These are phyloP conservation scores for Octodon degus DNA, from an alignment of 2,113 vertebrate species.

Conservation along the genomic window DNA sequence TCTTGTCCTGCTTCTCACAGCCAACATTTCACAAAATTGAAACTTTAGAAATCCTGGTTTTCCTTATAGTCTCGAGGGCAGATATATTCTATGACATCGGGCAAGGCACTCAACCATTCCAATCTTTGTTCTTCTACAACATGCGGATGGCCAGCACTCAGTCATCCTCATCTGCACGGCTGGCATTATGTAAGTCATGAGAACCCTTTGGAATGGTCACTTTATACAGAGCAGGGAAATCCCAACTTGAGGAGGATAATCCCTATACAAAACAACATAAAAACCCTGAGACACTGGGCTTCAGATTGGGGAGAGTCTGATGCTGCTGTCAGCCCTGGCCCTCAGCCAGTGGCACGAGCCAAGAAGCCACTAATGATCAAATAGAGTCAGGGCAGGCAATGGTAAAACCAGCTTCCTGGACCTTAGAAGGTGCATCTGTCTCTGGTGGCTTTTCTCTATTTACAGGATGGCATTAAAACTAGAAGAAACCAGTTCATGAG, in stretches of 20 bases:
- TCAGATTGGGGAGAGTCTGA: slow-evolving; percentile 20
- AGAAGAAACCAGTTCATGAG: background rate
- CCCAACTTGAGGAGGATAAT: slow-evolving; percentile 65
- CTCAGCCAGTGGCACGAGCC: background rate
- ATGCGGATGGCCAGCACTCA: background rate
- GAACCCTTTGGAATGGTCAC: slow-evolving; percentile 28
- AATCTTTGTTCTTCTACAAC: slow-evolving; percentile 54
- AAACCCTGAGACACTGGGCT: slow-evolving; percentile 22
- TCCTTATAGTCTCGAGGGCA: slow-evolving; percentile 45
- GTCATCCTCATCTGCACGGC: background rate
- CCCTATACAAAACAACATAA: slow-evolving; percentile 54
- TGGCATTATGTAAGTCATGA: background rate
- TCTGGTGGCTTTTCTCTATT: background rate
- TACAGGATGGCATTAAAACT: background rate
- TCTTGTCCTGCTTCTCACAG: background rate
- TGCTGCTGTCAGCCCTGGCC: slow-evolving; percentile 2
- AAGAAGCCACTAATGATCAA: slow-evolving; percentile 26
- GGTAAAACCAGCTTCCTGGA: slow-evolving; percentile 31
- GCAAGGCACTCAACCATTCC: slow-evolving; percentile 51
- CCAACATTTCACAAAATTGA: background rate
- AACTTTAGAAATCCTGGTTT: slow-evolving; percentile 50
- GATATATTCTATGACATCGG: slow-evolving; percentile 33
- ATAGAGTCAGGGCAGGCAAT: slow-evolving; percentile 34
- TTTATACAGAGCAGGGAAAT: slow-evolving; percentile 65
- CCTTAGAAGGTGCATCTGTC: background rate